Evolutionary conservation across 2,113 vertebrate genomes (phyloP).

Genomic region (Galemys pyrenaicus): DNA sequence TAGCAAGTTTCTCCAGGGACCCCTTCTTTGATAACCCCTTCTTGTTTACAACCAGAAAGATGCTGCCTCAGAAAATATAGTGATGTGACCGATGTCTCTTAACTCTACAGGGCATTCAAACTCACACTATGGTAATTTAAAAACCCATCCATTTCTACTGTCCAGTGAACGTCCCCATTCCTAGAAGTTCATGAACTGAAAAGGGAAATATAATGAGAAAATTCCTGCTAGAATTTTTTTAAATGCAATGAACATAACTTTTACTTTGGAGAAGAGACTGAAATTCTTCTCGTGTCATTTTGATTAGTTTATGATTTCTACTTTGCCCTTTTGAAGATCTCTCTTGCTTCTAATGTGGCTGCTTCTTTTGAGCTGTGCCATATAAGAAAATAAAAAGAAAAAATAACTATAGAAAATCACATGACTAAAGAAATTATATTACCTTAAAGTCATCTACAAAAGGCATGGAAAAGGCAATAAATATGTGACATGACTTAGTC

Average conservation of each 20-base stretch:
- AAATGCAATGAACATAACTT: not conserved
- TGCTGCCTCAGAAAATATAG: not conserved
- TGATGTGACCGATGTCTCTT: not conserved
- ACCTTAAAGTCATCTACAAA: constrained; percentile 16
- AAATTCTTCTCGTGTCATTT: not conserved
- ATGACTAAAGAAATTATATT: not conserved
- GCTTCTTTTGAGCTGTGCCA: not conserved
- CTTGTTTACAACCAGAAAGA: not conserved
- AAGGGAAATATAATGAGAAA: constrained; percentile 19
- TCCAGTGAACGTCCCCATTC: not conserved
- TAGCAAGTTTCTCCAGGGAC: not conserved
- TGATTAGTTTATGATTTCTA: not conserved
- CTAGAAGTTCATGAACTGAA: not conserved
- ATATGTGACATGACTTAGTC: constrained; percentile 29
- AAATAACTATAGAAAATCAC: not conserved
- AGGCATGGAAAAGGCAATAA: not conserved
- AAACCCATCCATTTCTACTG: not conserved
- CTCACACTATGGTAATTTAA: not conserved
- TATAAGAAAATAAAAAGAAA: constrained; percentile 1
- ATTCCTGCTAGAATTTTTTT: not conserved
- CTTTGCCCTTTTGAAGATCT: not conserved
- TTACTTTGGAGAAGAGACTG: not conserved
- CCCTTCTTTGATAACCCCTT: not conserved
- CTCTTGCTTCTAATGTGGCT: not conserved
- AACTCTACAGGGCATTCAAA: not conserved